Conservation (phyloP, 2,888 invertebrate species). For the Meta bourneti region DNA sequence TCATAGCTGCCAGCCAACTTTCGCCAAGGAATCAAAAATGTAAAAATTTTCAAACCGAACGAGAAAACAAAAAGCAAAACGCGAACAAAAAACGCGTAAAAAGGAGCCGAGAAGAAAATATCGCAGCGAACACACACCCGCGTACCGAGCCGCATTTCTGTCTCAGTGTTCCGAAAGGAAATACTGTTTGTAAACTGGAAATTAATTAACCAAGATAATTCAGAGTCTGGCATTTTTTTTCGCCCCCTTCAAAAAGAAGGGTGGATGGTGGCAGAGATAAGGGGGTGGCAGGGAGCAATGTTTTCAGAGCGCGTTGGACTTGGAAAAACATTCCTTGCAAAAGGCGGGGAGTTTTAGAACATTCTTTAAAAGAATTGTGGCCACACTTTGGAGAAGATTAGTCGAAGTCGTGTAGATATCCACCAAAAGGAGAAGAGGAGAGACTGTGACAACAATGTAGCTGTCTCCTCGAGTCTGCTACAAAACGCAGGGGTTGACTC, state of each 20-base stretch:
- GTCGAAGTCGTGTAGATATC: slow-evolving; percentile 33
- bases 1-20: slow-evolving; percentile 54
- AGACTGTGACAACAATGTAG: slow-evolving; percentile 56
- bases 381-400: slow-evolving; percentile 61
- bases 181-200: slow-evolving; percentile 76
- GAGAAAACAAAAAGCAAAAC: slow-evolving; percentile 16
- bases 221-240: slow-evolving; percentile 58
- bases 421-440: slow-evolving; percentile 5
- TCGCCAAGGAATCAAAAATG: slow-evolving; percentile 38
- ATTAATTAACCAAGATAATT: slow-evolving; percentile 74
- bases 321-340: slow-evolving; percentile 73
- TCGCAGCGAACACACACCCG: slow-evolving; percentile 51
- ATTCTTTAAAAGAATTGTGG: slow-evolving; percentile 73
- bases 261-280: background rate
- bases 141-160: slow-evolving; percentile 19
- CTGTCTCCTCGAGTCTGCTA: slow-evolving; percentile 55
- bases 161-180: slow-evolving; percentile 49
- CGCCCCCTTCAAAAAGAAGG: slow-evolving; percentile 10
- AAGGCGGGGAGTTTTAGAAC: slow-evolving; percentile 69
- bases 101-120: slow-evolving; percentile 28
- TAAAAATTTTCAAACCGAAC: slow-evolving; percentile 39
- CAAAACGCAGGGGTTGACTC: slow-evolving; percentile 48
- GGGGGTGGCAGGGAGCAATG: slow-evolving; percentile 48
- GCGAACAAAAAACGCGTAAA: background rate
- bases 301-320: slow-evolving; percentile 70